These are phyloP conservation scores for Synanthedon vespiformis DNA, from an alignment of 2,888 invertebrate genomes.

Conservation along the genomic window DNA sequence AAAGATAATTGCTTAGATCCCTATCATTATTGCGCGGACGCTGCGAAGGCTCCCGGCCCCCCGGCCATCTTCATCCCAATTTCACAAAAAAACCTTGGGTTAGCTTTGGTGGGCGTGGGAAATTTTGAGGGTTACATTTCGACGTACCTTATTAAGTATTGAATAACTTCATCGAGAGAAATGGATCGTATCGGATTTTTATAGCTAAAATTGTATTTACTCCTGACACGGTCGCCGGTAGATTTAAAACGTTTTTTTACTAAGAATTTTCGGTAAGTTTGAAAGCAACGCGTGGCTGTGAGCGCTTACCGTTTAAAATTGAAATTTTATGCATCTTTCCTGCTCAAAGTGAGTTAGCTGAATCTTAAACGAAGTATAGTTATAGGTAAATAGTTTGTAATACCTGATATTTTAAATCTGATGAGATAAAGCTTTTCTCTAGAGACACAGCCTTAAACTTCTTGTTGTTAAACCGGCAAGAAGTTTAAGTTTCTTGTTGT, in stretches of 20 bases:
- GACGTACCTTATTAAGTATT: constrained; percentile 29
- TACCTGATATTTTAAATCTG: too few species aligned
- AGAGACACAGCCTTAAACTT: too few species aligned
- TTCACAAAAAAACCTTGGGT: constrained; percentile 25
- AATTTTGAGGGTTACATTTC: constrained; percentile 26
- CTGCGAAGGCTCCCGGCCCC: constrained; percentile 52
- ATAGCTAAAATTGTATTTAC: not conserved
- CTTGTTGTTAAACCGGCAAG: too few species aligned
- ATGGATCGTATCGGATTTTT: not conserved
- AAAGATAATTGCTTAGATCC: constrained; percentile 51
- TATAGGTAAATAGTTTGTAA: too few species aligned
- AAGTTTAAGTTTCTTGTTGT: too few species aligned
- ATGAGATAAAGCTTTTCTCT: too few species aligned
- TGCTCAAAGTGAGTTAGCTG: too few species aligned
- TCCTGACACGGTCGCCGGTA: not conserved
- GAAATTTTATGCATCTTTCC: too few species aligned
- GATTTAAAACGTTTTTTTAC: not conserved
- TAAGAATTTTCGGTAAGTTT: not conserved
- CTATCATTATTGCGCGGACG: constrained; percentile 53
- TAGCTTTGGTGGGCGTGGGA: constrained; percentile 37
- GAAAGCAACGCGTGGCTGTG: not conserved
- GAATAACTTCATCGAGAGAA: constrained; percentile 34
- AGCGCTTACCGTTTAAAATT: too few species aligned
- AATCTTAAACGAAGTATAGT: too few species aligned
- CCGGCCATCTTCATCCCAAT: constrained; percentile 37